Evolutionary conservation across 2,113 vertebrate species (phyloP).

Genomic region (Sapajus apella): DNA sequence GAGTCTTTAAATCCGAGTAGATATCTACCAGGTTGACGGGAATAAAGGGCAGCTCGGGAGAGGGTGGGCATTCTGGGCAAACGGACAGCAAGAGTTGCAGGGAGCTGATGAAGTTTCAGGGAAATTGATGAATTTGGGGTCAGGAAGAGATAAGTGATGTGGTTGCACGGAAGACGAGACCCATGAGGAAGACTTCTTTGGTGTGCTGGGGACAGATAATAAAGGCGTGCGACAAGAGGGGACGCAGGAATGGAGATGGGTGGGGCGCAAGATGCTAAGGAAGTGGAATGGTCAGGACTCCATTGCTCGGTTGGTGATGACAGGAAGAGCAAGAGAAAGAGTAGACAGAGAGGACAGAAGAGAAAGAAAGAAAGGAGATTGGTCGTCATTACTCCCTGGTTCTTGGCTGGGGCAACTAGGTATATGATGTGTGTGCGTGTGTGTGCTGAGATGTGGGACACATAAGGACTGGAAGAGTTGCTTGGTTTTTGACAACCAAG

Average conservation of each 20-base stretch:
- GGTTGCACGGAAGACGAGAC: background rate
- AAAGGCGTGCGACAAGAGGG: background rate
- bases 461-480: background rate
- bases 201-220: background rate
- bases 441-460: background rate
- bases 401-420: background rate
- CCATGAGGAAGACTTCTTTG: background rate
- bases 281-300: background rate
- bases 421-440: background rate
- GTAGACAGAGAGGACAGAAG: too few relatives aligned
- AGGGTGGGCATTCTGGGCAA: background rate
- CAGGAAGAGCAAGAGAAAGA: background rate
- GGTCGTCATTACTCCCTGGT: background rate
- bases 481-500: background rate
- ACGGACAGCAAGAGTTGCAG: background rate
- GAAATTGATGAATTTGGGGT: background rate
- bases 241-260: background rate
- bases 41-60: background rate
- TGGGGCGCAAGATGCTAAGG: background rate
- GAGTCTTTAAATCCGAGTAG: background rate
- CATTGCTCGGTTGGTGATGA: background rate
- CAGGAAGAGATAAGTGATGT: background rate
- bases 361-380: background rate
- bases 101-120: background rate
- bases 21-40: background rate